A percentile compares a stretch with the other conserved stretches of the same genome.
phyloP scores from a whole-genome alignment of 2,113 vertebrate genomes.

The Psephotus haematonotus region DNA sequence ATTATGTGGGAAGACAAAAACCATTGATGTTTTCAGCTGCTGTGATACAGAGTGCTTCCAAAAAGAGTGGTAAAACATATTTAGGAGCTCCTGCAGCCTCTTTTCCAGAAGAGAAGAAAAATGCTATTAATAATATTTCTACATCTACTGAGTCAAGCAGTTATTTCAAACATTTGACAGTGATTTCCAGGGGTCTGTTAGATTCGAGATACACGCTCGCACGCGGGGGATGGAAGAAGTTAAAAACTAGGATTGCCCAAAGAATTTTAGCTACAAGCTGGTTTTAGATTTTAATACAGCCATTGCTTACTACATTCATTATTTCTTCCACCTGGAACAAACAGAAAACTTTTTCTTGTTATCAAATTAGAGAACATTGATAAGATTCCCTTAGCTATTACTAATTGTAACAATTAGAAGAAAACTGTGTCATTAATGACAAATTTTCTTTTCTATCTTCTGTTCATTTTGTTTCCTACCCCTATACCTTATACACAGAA shows the following conservation, averaged over 20 bases:
- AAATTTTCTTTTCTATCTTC: background rate
- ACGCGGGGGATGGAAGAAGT: background rate
- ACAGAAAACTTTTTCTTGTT: background rate
- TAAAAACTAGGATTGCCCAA: background rate
- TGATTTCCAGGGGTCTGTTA: background rate
- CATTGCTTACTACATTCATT: background rate
- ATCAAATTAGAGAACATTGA: background rate
- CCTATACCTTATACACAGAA: background rate
- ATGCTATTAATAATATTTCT: background rate
- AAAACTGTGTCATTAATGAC: background rate
- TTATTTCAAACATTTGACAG: background rate
- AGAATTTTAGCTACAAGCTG: background rate
- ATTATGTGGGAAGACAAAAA: conserved; percentile 57
- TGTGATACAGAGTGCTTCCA: background rate
- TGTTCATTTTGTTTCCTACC: background rate
- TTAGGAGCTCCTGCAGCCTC: background rate
- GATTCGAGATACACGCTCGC: background rate
- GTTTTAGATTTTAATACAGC: background rate
- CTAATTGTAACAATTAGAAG: background rate
- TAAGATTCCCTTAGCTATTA: background rate
- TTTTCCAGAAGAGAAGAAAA: background rate
- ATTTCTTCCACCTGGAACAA: background rate
- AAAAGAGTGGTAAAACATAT: background rate
- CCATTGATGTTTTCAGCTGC: conserved; percentile 38
- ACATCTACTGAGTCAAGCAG: background rate